phyloP scores from a whole-genome alignment of 2,797 vertebrate species.

The Neostethus bicornis region DNA sequence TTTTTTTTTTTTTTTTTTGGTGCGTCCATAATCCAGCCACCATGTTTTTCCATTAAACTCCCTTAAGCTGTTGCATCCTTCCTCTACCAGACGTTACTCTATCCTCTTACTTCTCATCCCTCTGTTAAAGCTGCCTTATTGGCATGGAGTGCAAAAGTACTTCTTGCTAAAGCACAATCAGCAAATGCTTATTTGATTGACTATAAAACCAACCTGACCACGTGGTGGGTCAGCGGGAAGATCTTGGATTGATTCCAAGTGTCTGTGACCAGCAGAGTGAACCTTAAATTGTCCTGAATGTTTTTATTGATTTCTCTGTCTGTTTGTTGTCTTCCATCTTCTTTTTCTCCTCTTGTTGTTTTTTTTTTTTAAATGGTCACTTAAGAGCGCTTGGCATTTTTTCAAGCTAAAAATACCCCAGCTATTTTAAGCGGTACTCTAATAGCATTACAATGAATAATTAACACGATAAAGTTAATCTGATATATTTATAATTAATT shows the following conservation, averaged over 20 bases:
- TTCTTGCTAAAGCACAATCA: slow-evolving; percentile 33
- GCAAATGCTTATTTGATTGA: slow-evolving; percentile 22
- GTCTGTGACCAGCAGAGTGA: neutral
- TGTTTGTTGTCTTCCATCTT: too few relatives aligned
- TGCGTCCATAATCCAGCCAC: slow-evolving; percentile 46
- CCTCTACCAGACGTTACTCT: slow-evolving; percentile 43
- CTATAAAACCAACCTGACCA: slow-evolving; percentile 11
- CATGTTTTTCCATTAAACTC: slow-evolving; percentile 44
- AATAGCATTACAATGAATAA: neutral
- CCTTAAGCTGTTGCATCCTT: slow-evolving; percentile 55
- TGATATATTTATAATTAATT: neutral
- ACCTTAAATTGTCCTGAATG: neutral
- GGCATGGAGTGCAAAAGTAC: slow-evolving; percentile 48
- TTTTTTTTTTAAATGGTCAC: too few relatives aligned
- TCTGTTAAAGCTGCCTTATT: slow-evolving; percentile 59
- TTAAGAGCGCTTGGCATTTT: neutral
- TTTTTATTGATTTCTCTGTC: neutral
- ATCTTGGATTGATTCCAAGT: neutral
- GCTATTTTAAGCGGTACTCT: neutral
- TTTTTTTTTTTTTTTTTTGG: slow-evolving; percentile 28
- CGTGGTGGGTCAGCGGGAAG: neutral
- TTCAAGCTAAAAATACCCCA: neutral
- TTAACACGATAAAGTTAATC: neutral
- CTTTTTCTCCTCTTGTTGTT: too few relatives aligned
- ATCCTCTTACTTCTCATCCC: slow-evolving; percentile 56